phyloP scores from a whole-genome alignment of 2,113 vertebrate genomes.

The Candoia aspera region DNA sequence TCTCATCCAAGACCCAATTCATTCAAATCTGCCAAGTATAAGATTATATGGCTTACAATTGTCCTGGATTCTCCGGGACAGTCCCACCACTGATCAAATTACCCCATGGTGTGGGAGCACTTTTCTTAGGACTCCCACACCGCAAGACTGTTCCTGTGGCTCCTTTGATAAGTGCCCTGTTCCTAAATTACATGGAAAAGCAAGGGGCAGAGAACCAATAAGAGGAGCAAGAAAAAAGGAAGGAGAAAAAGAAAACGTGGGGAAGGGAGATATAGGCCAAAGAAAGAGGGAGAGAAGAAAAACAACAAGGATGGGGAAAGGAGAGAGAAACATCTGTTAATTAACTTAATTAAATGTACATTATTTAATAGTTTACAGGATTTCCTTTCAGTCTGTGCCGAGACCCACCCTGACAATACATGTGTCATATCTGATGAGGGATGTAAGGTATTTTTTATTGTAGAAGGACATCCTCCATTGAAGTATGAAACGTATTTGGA shows the following conservation, averaged over 20 bases:
- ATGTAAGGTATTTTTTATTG: not conserved
- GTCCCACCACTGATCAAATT: conserved; percentile 44
- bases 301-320: conserved; percentile 46
- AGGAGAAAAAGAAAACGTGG: not conserved
- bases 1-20: not conserved
- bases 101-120: conserved; percentile 45
- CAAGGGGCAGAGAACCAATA: conserved; percentile 39
- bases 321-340: conserved; percentile 60
- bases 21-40: not conserved
- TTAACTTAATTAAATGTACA: conserved; percentile 3
- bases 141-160: conserved; percentile 32
- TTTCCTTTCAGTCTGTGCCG: conserved; percentile 8
- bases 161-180: conserved; percentile 30
- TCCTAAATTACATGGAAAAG: conserved; percentile 37
- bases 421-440: not conserved
- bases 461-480: not conserved
- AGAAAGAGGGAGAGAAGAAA: conserved; percentile 11
- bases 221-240: conserved; percentile 34
- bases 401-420: not conserved
- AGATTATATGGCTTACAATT: conserved; percentile 60
- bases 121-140: conserved; percentile 49
- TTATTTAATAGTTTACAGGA: conserved; percentile 12
- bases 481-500: conserved; percentile 1
- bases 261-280: conserved; percentile 14
- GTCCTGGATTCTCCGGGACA: conserved; percentile 58